A percentile compares a stretch with the other conserved stretches of the same genome.
Evolutionary conservation across 2,888 invertebrate genomes (phyloP).

Genomic region (Caenorhabditis afra): DNA sequence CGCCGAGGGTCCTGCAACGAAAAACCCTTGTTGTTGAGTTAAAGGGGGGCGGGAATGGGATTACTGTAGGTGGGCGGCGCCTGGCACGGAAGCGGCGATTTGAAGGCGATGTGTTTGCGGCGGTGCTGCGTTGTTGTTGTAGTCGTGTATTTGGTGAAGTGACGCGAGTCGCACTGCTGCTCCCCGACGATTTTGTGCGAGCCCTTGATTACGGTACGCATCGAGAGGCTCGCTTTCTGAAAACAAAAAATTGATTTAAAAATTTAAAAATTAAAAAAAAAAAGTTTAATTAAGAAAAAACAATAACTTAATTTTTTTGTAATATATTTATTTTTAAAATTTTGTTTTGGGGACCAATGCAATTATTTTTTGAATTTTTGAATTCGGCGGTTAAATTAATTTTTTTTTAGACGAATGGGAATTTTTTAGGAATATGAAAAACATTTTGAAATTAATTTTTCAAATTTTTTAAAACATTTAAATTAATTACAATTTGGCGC

Average conservation of each 20-base stretch:
- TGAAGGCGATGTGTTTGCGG: slow-evolving; percentile 28
- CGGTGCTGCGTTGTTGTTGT: too few species aligned
- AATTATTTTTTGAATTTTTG: too few species aligned
- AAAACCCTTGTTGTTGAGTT: not conserved
- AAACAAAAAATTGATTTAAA: slow-evolving; percentile 1
- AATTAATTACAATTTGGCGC: too few species aligned
- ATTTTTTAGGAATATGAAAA: too few species aligned
- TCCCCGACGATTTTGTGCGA: too few species aligned
- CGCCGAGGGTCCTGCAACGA: slow-evolving; percentile 29
- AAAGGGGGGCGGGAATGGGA: not conserved
- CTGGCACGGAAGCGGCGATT: slow-evolving; percentile 41
- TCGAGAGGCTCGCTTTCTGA: slow-evolving; percentile 46
- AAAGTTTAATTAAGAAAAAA: not conserved
- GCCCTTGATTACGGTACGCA: slow-evolving; percentile 22
- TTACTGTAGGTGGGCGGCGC: slow-evolving; percentile 17
- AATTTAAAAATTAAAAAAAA: not conserved
- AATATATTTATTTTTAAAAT: too few species aligned
- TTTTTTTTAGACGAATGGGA: too few species aligned
- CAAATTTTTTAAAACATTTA: too few species aligned
- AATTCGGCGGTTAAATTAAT: too few species aligned
- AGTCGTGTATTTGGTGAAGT: slow-evolving; percentile 26
- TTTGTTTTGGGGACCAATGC: too few species aligned
- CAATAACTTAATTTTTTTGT: too few species aligned
- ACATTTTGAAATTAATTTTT: too few species aligned
- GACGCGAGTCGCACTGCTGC: slow-evolving; percentile 42